These are phyloP conservation scores for Caenorhabditis angaria DNA, from an alignment of 2,888 invertebrate species.

Conservation along the genomic window DNA sequence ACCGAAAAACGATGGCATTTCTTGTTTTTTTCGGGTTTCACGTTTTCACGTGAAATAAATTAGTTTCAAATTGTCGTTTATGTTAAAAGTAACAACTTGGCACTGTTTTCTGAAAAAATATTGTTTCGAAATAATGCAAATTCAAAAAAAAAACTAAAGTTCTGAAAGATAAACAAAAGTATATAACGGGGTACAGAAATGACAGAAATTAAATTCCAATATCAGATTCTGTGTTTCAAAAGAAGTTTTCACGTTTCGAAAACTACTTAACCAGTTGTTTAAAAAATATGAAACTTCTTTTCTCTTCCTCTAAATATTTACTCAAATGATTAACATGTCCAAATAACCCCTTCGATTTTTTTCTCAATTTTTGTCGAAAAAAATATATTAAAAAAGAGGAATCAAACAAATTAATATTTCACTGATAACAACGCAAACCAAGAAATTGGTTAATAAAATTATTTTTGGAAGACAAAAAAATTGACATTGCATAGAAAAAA, in stretches of 20 bases:
- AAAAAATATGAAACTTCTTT: background rate
- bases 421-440: background rate
- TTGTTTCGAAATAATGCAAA: background rate
- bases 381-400: background rate
- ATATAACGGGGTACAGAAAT: too few species aligned
- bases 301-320: background rate
- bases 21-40: constrained; percentile 5
- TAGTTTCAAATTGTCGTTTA: too few species aligned
- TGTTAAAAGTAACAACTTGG: background rate
- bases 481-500: too few species aligned
- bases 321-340: background rate
- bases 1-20: constrained; percentile 42
- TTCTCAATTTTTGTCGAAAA: background rate
- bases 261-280: background rate
- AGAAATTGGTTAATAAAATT: too few species aligned
- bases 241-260: too few species aligned
- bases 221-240: too few species aligned
- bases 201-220: too few species aligned
- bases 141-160: too few species aligned
- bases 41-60: background rate
- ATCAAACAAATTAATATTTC: background rate
- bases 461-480: too few species aligned
- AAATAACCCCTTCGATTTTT: background rate
- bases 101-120: background rate
- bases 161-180: too few species aligned